These are phyloP conservation scores for Pseudomugil tenellus DNA, from an alignment of 2,797 vertebrate genomes.

Conservation along the genomic window DNA sequence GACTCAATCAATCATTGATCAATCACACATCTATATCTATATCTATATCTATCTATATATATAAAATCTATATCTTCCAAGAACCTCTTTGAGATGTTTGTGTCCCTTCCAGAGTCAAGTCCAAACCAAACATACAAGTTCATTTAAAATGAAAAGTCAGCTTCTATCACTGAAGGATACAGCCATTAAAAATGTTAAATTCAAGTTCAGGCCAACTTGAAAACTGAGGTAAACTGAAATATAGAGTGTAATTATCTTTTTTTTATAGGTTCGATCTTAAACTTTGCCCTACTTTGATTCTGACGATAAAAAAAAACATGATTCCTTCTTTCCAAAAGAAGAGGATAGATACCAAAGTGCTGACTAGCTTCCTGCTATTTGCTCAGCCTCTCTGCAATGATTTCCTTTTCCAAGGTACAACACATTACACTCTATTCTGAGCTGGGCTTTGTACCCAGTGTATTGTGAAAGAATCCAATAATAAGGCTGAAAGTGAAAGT, in stretches of 20 bases:
- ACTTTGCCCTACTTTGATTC: conserved; percentile 20
- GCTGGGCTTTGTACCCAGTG: conserved; percentile 45
- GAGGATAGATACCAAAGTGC: conserved; percentile 31
- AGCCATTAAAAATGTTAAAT: no score
- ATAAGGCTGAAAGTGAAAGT: conserved; percentile 62
- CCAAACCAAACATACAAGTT: no score
- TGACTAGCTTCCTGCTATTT: conserved; percentile 51
- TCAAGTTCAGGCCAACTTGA: neutral
- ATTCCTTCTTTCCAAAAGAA: conserved; percentile 21
- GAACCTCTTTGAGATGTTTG: no score
- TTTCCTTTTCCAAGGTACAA: conserved; percentile 52
- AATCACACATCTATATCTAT: no score
- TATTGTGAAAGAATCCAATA: conserved; percentile 62
- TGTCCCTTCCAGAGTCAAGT: no score
- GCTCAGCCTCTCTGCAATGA: conserved; percentile 52
- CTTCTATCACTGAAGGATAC: no score
- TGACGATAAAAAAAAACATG: conserved; percentile 11
- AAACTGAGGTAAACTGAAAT: neutral
- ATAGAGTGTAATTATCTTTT: neutral
- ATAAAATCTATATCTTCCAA: no score
- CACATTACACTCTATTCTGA: conserved; percentile 54
- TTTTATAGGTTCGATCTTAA: conserved; percentile 8
- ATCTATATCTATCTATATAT: no score
- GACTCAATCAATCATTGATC: no score
- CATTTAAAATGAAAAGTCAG: no score